These are phyloP conservation scores for Lamprologus sp. DNA, from an alignment of 2,113 vertebrate species.

Conservation along the genomic window DNA sequence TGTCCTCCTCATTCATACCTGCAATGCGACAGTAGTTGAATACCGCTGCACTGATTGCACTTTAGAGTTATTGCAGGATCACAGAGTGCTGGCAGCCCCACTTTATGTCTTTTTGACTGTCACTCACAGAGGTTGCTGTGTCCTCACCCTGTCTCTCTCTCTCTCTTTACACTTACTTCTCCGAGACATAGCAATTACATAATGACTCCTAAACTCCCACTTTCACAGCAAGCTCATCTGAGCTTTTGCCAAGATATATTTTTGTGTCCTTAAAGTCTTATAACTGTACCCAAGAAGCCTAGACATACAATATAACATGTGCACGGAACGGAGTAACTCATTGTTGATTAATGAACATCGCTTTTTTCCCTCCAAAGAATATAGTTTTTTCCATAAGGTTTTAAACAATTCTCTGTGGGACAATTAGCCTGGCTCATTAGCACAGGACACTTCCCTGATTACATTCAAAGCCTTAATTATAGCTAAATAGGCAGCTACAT, in stretches of 20 bases:
- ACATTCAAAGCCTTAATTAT: constrained; percentile 43
- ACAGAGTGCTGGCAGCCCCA: constrained; percentile 25
- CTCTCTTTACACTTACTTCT: constrained; percentile 15
- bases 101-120: constrained; percentile 40
- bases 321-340: neutral
- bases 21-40: constrained; percentile 32
- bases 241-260: neutral
- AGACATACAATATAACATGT: neutral
- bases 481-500: constrained; percentile 23
- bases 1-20: constrained; percentile 10
- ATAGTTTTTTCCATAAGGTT: constrained; percentile 13
- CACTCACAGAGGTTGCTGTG: constrained; percentile 35
- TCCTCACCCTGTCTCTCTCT: constrained; percentile 10
- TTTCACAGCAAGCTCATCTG: neutral
- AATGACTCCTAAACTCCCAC: constrained; percentile 33
- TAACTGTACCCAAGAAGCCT: neutral
- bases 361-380: neutral
- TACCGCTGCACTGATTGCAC: constrained; percentile 26
- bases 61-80: constrained; percentile 41
- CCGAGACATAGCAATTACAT: constrained; percentile 38
- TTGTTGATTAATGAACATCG: neutral
- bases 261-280: neutral
- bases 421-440: constrained; percentile 54
- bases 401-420: constrained; percentile 11
- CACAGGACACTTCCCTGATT: constrained; percentile 19